Evolutionary conservation across 2,888 invertebrate species (phyloP), one percentile per base, ranked within the genome.

Genomic region (Leptopilina myrica): DNA sequence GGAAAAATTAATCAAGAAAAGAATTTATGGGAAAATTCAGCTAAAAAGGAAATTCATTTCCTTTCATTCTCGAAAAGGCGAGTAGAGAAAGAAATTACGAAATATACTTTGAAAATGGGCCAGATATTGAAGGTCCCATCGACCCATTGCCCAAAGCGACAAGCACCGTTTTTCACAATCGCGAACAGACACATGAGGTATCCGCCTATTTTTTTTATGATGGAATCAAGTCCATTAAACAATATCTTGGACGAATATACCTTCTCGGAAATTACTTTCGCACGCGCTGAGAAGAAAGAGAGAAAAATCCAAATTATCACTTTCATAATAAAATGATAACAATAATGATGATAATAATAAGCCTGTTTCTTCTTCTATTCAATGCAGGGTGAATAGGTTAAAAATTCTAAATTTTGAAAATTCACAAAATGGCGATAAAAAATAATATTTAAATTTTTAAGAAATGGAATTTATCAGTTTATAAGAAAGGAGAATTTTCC

Each of bases 111-210:
- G 56, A 73, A 69, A 73, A 73, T 73, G 73, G 73, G 53, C 40
- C 73, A 56, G 56, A 33, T 26, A 7, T 49, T 53, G 56, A 73
- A 73, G 73, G 73, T 33, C 73, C 56, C 8, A 33, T 73, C 73
- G 73, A 73, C 73, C 73, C 33, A 73, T n/a, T 73, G 73, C 73
- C 56, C 56, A 53, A n/a, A 73, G 73, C 73, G 73, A 73, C 33
- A 56, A 33, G 26, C 56, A 56, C 73, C 56, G 73, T 73, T 73
- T 49, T 56, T 73, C 56, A n/a, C 53, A 33, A 49, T 49, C 11
- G 43, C 49, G 33, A 33, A 33, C 33, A 49, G 49, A 49, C 49
- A 12, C 40, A 26, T 33, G 53, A 8, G 56, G 73, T 73, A 73
- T 73, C 73, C 73, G 56, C 73, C 73, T 53, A 56, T 73, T 40